These are phyloP conservation scores for Heterochromis multidens DNA, from an alignment of 2,113 vertebrate species.

Conservation along the genomic window DNA sequence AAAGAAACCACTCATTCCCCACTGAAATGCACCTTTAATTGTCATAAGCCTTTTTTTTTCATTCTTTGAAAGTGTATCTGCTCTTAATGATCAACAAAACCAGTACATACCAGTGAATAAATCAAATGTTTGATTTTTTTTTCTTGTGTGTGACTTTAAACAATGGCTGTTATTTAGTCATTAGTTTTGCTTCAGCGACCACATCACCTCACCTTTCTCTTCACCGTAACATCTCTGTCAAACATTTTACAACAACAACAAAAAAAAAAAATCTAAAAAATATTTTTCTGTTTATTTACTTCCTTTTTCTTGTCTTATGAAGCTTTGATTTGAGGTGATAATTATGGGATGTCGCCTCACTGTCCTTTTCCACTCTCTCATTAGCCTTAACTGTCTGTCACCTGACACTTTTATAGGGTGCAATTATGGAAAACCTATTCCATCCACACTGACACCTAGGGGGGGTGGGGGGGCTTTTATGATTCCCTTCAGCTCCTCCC, in stretches of 20 bases:
- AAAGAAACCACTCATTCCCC: slow-evolving; percentile 9
- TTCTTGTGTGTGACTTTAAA: not conserved
- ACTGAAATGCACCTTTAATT: not conserved
- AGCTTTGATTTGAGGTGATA: slow-evolving; percentile 51
- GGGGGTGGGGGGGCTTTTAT: no score
- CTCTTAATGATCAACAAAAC: not conserved
- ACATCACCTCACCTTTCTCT: not conserved
- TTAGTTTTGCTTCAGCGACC: not conserved
- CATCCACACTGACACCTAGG: slow-evolving; percentile 31
- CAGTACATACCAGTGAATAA: not conserved
- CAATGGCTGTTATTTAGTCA: not conserved
- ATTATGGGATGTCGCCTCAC: slow-evolving; percentile 56
- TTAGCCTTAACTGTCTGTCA: slow-evolving; percentile 49
- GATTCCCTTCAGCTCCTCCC: slow-evolving; percentile 19
- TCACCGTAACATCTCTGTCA: slow-evolving; percentile 1
- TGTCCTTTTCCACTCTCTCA: slow-evolving; percentile 48
- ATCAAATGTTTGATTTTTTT: not conserved
- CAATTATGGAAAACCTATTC: slow-evolving; percentile 57
- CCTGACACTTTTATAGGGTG: slow-evolving; percentile 38
- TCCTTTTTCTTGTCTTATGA: slow-evolving; percentile 9
- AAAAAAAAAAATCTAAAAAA: not conserved
- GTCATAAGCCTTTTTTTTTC: not conserved
- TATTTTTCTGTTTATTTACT: not conserved
- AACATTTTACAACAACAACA: not conserved
- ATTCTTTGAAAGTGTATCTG: not conserved